Evolutionary conservation across 2,797 vertebrate genomes (phyloP), one percentile per base, ranked within the genome.

Genomic region (Lateolabrax maculatus): DNA sequence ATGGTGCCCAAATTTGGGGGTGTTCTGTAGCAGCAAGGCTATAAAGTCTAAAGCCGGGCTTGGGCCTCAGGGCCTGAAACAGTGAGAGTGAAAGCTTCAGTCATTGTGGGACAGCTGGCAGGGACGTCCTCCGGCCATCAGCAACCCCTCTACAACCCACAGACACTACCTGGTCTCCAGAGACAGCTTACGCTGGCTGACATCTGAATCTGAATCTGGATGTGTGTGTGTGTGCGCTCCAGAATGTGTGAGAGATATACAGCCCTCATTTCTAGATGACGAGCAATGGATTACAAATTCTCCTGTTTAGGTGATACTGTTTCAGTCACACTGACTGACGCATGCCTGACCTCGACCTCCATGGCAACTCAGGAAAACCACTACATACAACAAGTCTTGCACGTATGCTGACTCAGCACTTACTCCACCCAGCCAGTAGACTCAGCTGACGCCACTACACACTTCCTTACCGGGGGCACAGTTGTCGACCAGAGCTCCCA

Each of bases 401-500:
- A 62, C n/a, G 16, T 65, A 75, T 55, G 81, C 76, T 85, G 87
- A 90, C 79, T 93, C 89, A 90, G 92, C 89, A 70, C 11, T 76
- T 43, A 6, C 56, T 31, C 76, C 9, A 1, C 44, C 39, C 29
- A 3, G 53, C 58, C 66, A 53, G 16, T 27, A n/a, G 27, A 55
- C 55, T 83, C 63, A 66, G 61, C 77, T 34, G 27, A 67, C 19
- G n/a, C 55, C 34, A 7, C 15, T 9, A 16, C 48, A 61, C 48
- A 70, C 70, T 39, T 75, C n/a, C 94, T 94, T 87, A 98, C 97
- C 97, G 0, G 97, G 98, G 18, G 97, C 97, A 44, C 98, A 99
- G 95, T 97, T 99, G 93, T 98, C 98, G 52, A 99, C 98, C 87
- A 99, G 95, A 2, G 98, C 97, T 0, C 97, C 98, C 85, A 98